These are phyloP conservation scores for Odontesthes bonariensis DNA, from an alignment of 2,113 vertebrate genomes.

Conservation along the genomic window DNA sequence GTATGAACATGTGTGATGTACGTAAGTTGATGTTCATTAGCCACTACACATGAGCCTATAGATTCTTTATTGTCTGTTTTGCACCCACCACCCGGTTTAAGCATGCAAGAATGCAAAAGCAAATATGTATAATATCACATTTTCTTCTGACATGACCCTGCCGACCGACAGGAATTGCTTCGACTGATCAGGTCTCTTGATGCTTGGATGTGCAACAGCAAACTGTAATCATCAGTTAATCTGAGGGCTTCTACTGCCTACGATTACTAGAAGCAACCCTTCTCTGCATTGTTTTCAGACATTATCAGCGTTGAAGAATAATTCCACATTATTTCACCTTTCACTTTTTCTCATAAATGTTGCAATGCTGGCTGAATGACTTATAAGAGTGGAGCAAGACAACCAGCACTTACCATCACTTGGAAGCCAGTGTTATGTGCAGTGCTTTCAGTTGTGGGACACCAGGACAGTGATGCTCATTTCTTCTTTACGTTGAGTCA, in stretches of 20 bases:
- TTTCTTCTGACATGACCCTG: no score
- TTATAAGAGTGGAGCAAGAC: background rate
- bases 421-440: background rate
- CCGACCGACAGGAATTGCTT: no score
- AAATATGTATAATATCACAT: background rate
- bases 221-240: background rate
- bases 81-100: background rate
- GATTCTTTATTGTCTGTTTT: background rate
- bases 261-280: background rate
- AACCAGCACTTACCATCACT: background rate
- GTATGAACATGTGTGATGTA: constrained; percentile 2
- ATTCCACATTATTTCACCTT: constrained; percentile 2
- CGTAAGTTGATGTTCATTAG: background rate
- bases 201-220: background rate
- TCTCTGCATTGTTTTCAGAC: background rate
- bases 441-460: no score
- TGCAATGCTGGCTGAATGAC: background rate
- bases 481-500: no score
- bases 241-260: background rate
- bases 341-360: background rate
- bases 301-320: constrained; percentile 2
- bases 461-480: no score
- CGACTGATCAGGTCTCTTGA: no score
- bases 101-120: background rate
- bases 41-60: background rate